A percentile compares a stretch with the other conserved stretches of the same genome.
Evolutionary conservation across 2,113 vertebrate genomes (phyloP).

Genomic region (Dasyurus viverrinus): DNA sequence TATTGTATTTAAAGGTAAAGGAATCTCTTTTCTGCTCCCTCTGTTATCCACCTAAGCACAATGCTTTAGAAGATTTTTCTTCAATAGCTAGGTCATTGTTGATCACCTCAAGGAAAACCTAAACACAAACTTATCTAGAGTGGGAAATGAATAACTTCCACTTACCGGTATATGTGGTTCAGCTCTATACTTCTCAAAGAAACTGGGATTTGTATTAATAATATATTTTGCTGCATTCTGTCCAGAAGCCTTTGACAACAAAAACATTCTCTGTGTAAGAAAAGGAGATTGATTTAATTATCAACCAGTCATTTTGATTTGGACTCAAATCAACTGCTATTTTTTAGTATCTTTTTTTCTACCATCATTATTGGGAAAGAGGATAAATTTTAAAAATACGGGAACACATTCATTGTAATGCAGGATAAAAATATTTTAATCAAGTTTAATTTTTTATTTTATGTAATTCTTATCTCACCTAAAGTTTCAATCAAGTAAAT

Average conservation of each 20-base stretch:
- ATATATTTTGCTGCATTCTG: constrained; percentile 92
- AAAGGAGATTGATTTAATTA: constrained; percentile 27
- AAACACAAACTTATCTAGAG: background rate
- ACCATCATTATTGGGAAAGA: background rate
- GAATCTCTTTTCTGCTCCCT: background rate
- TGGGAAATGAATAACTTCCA: background rate
- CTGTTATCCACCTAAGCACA: background rate
- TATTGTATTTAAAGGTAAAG: background rate
- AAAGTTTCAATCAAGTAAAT: background rate
- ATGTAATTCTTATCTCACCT: background rate
- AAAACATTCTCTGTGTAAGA: constrained; percentile 86
- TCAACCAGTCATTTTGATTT: constrained; percentile 17
- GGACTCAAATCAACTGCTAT: background rate
- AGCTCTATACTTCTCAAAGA: constrained; percentile 92
- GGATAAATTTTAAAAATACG: background rate
- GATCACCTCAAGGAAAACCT: background rate
- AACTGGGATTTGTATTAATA: constrained; percentile 88
- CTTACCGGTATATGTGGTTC: constrained; percentile 94
- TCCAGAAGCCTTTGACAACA: constrained; percentile 91
- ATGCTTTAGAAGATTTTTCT: background rate
- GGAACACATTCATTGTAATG: background rate
- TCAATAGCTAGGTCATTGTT: background rate
- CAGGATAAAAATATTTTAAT: background rate
- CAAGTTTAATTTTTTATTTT: background rate
- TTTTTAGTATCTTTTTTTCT: background rate